These are phyloP conservation scores for Urocitellus parryii DNA, from an alignment of 2,113 vertebrate genomes.

Conservation along the genomic window DNA sequence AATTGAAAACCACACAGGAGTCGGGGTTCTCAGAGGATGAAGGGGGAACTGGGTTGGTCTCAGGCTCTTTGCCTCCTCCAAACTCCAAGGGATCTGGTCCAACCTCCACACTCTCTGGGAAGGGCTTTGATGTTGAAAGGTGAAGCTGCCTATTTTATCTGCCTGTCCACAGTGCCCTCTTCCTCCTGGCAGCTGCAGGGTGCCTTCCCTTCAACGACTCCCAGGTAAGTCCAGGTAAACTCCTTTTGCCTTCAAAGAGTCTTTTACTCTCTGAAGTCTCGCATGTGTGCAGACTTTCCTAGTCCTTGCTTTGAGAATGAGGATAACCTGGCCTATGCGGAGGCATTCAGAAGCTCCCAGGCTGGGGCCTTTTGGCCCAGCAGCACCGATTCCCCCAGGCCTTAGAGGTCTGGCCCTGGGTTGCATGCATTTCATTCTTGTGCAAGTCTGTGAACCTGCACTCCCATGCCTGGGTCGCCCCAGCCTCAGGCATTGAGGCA, in stretches of 20 bases:
- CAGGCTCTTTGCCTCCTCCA: background rate
- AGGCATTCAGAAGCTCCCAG: background rate
- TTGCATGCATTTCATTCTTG: background rate
- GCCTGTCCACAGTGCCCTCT: conserved; percentile 85
- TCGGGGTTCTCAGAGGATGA: background rate
- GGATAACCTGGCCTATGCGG: background rate
- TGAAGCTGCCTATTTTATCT: conserved; percentile 12
- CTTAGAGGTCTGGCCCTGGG: background rate
- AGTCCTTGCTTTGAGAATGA: background rate
- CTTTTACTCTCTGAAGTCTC: background rate
- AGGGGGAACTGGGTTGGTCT: background rate
- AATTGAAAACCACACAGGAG: background rate
- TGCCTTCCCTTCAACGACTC: conserved; percentile 91
- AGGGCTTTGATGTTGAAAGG: background rate
- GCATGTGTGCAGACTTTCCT: background rate
- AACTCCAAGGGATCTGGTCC: background rate
- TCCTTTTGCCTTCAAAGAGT: background rate
- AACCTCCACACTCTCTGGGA: background rate
- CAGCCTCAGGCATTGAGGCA: background rate
- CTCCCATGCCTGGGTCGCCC: background rate
- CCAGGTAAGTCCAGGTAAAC: conserved; percentile 88
- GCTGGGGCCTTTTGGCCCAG: background rate
- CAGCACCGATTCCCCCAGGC: background rate
- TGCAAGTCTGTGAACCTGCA: background rate
- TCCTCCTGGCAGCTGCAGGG: conserved; percentile 91